Evolutionary conservation across 2,797 vertebrate genomes (phyloP), one percentile per base, ranked within the genome.

Genomic region (Poecilia picta): DNA sequence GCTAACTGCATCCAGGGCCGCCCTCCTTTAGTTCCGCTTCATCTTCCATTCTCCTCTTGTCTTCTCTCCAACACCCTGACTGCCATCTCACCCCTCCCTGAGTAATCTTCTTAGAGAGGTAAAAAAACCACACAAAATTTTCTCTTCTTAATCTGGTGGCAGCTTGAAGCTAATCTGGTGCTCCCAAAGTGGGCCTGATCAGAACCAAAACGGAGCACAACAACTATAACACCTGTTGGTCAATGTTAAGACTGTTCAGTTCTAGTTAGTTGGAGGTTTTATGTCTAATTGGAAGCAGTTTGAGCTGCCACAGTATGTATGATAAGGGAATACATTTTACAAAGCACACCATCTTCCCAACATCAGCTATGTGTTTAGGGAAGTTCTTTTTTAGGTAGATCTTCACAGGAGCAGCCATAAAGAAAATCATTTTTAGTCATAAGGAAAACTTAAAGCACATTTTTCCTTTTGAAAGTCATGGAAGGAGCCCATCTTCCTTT

Each of bases 51-150:
- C 94, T 94, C 89, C 86, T 92, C 89, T 87, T 87, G 85, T 93
- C 89, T 89, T 77, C 88, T 90, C 93, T 93, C 91, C 91, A 95
- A 90, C 88, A 89, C 91, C 89, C 92, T 87, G 86, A 88, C 93
- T 93, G 94, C 91, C 93, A 95, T 93, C 93, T 90, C 84, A 86
- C 92, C 94, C 93, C 91, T 94, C 93, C 91, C 89, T 23, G 91
- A 90, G 84, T 96, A 96, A 96, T 96, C 95, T 95, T 93, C 94
- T 96, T 95, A 96, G 87, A 83, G 88, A 88, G 88, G 93, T 93
- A 0, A 16, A 18, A 2, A 47, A 2, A 47, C n/a, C n/a, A 49
- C 5, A 49, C 89, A 81, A 93, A 83, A 89, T 90, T 94, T 91
- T 93, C 87, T 90, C 88, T 82, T 92, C 86, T 90, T 93, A 93